Evolutionary conservation across 2,797 vertebrate species (phyloP).

Genomic region (Protosalanx chinensis): DNA sequence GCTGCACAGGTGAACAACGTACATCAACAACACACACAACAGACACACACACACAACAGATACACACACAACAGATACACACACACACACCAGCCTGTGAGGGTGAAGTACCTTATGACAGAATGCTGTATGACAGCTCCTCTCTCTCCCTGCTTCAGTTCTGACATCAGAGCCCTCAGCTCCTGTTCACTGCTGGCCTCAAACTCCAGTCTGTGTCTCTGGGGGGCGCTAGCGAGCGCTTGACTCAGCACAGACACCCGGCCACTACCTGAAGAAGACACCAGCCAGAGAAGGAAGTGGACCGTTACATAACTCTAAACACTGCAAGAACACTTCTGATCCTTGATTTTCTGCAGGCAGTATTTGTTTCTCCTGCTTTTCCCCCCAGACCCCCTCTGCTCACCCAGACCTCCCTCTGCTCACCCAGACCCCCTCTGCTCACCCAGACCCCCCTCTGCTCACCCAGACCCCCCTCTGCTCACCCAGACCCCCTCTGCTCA

Average conservation of each 20-base stretch:
- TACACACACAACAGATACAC: conserved; percentile 7
- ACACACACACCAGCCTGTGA: background rate
- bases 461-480: too few species aligned
- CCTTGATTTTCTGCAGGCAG: too few species aligned
- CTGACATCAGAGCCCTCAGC: conserved; percentile 64
- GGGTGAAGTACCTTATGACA: conserved; percentile 72
- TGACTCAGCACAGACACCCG: conserved; percentile 72
- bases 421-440: too few species aligned
- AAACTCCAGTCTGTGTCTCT: conserved; percentile 82
- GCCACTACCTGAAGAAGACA: conserved; percentile 64
- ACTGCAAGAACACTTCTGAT: too few species aligned
- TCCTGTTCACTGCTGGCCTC: conserved; percentile 55
- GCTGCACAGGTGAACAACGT: conserved; percentile 56
- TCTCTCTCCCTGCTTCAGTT: conserved; percentile 66
- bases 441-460: too few species aligned
- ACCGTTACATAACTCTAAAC: too few species aligned
- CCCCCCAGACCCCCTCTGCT: too few species aligned
- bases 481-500: too few species aligned
- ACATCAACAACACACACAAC: conserved; percentile 13
- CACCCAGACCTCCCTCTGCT: too few species aligned
- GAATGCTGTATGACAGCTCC: conserved; percentile 63
- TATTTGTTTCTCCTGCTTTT: too few species aligned
- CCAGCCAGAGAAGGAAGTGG: background rate
- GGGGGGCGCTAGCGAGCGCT: conserved; percentile 41
- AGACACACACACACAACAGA: conserved; percentile 10